Conservation (phyloP, 1,140 invertebrate genomes). For the Palaemon carinicauda region DNA sequence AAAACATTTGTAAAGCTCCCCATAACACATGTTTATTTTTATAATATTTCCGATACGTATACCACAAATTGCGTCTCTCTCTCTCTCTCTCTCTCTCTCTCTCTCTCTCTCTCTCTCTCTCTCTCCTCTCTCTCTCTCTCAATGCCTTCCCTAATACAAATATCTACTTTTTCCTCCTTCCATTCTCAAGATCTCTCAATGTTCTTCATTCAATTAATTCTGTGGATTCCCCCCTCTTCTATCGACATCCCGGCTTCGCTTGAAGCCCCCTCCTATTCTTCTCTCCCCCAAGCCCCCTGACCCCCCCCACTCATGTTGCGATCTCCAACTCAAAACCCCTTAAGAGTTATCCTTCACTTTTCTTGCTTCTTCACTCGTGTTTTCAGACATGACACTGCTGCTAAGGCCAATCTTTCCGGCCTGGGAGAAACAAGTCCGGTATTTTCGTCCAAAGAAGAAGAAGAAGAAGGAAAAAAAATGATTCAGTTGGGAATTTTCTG, state of each 20-base stretch:
- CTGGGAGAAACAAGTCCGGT: too few relatives aligned
- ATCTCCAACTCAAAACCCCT: not conserved
- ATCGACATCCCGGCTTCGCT: not conserved
- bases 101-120: conserved; percentile 7
- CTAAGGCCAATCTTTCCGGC: too few relatives aligned
- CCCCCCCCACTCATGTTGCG: not conserved
- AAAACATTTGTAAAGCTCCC: too few relatives aligned
- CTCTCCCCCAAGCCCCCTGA: not conserved
- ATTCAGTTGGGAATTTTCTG: too few relatives aligned
- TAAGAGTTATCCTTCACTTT: too few relatives aligned
- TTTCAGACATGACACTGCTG: not conserved
- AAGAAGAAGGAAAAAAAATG: too few relatives aligned
- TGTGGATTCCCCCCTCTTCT: not conserved
- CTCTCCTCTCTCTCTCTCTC: not conserved
- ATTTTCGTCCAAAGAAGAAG: too few relatives aligned
- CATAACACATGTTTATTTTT: not conserved
- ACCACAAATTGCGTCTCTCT: too few relatives aligned
- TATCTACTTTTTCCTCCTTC: not conserved
- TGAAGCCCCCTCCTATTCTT: not conserved
- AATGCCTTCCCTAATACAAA: not conserved
- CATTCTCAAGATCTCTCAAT: not conserved
- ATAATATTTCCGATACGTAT: too few relatives aligned
- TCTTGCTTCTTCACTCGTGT: not conserved
- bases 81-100: conserved; percentile 7
- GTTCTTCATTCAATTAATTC: not conserved